Conservation (phyloP, 2,797 vertebrate genomes). For the Echeneis naucrates region DNA sequence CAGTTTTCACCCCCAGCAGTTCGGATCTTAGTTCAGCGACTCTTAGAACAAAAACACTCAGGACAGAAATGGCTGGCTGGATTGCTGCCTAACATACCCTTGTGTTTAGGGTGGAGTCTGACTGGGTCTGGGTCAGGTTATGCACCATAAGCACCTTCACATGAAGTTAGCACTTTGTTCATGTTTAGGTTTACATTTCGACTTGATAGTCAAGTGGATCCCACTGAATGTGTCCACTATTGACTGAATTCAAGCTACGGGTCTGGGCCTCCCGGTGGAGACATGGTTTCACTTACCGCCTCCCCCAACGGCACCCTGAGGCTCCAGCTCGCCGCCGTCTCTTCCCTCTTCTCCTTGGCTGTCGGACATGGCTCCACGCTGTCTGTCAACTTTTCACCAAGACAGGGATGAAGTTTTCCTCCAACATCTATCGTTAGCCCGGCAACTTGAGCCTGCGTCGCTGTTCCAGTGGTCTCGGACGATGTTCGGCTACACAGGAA, state of each 20-base stretch:
- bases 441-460: neutral
- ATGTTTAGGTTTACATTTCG: too few relatives aligned
- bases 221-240: too few relatives aligned
- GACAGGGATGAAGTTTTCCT: neutral
- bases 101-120: neutral
- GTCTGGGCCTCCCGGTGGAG: neutral
- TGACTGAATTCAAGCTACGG: neutral
- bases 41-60: too few relatives aligned
- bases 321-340: constrained; percentile 35
- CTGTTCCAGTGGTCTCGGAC: too few relatives aligned
- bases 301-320: constrained; percentile 69
- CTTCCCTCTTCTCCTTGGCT: constrained; percentile 40
- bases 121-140: neutral
- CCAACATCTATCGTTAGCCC: neutral
- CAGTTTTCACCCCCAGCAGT: too few relatives aligned
- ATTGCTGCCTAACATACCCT: too few relatives aligned
- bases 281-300: constrained; percentile 61
- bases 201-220: too few relatives aligned
- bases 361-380: constrained; percentile 73
- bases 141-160: neutral
- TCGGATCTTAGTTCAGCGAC: too few relatives aligned
- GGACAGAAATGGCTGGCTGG: too few relatives aligned
- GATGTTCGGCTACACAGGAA: too few relatives aligned
- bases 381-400: neutral
- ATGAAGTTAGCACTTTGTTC: too few relatives aligned